Conservation (phyloP, 2,888 invertebrate genomes). For the Scaptomyza cyrtandrae region DNA sequence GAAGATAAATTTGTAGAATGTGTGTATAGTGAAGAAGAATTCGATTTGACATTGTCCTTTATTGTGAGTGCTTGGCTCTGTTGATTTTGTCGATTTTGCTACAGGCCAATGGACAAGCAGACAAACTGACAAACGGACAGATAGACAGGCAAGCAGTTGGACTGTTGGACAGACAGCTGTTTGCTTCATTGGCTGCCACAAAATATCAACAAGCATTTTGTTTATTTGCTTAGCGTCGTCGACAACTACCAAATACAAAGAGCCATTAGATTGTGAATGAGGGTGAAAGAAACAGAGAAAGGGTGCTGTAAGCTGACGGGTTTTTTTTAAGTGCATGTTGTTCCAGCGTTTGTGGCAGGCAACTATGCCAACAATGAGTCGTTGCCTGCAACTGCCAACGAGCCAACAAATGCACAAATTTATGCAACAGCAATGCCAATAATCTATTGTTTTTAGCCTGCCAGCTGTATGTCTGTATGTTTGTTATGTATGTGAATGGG, state of each 20-base stretch:
- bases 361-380: conserved; percentile 54
- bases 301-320: not conserved
- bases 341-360: conserved; percentile 80
- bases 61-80: conserved; percentile 45
- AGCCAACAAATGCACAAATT: conserved; percentile 63
- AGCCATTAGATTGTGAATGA: conserved; percentile 63
- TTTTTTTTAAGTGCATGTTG: conserved; percentile 74
- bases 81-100: conserved; percentile 78
- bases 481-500: conserved; percentile 11
- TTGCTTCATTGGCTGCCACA: conserved; percentile 82
- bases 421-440: conserved; percentile 74
- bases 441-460: conserved; percentile 63
- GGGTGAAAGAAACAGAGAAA: not conserved
- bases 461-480: conserved; percentile 21
- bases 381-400: conserved; percentile 27
- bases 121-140: conserved; percentile 2
- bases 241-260: conserved; percentile 65
- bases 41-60: conserved; percentile 26
- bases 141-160: conserved; percentile 17
- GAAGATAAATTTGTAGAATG: not conserved
- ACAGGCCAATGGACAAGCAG: conserved; percentile 56
- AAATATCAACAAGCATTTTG: conserved; percentile 80
- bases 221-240: conserved; percentile 75
- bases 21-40: conserved; percentile 1
- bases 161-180: conserved; percentile 59